These are phyloP conservation scores for Halictus rubicundus DNA, from an alignment of 1,140 invertebrate genomes.

Conservation along the genomic window DNA sequence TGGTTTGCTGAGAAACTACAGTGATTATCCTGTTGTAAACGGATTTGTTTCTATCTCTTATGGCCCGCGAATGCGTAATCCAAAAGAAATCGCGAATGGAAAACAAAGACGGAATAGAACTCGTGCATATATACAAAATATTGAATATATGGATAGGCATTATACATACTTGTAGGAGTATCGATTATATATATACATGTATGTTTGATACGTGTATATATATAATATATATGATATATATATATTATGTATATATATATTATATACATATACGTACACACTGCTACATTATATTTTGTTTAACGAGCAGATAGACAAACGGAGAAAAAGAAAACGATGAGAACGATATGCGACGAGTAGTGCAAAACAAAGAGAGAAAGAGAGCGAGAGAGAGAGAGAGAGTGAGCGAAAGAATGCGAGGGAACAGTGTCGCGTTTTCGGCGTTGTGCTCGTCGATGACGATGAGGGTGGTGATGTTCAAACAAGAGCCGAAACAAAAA, in stretches of 20 bases:
- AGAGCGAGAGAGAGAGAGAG: too few relatives aligned
- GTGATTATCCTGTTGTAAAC: conserved; percentile 64
- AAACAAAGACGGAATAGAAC: conserved; percentile 29
- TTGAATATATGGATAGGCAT: conserved; percentile 34
- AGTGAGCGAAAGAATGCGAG: too few relatives aligned
- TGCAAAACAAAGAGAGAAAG: not conserved
- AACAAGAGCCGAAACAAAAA: not conserved
- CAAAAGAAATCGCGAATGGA: conserved; percentile 7
- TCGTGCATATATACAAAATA: conserved; percentile 40
- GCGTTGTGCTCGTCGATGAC: conserved; percentile 20
- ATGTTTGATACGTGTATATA: conserved; percentile 42
- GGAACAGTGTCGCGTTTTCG: conserved; percentile 29
- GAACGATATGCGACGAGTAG: not conserved
- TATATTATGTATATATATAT: conserved; percentile 39
- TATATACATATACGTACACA: conserved; percentile 45
- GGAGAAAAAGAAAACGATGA: conserved; percentile 15
- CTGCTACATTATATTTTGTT: conserved; percentile 71
- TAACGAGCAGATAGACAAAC: conserved; percentile 53
- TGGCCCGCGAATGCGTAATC: conserved; percentile 52
- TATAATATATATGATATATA: conserved; percentile 41
- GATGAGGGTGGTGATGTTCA: not conserved
- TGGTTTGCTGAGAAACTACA: conserved; percentile 74
- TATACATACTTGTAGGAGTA: conserved; percentile 50
- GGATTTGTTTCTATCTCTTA: conserved; percentile 60
- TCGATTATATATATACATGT: conserved; percentile 52